Evolutionary conservation across 2,797 vertebrate species (phyloP), one percentile per base, ranked within the genome.

Genomic region (Phrynocephalus forsythii): DNA sequence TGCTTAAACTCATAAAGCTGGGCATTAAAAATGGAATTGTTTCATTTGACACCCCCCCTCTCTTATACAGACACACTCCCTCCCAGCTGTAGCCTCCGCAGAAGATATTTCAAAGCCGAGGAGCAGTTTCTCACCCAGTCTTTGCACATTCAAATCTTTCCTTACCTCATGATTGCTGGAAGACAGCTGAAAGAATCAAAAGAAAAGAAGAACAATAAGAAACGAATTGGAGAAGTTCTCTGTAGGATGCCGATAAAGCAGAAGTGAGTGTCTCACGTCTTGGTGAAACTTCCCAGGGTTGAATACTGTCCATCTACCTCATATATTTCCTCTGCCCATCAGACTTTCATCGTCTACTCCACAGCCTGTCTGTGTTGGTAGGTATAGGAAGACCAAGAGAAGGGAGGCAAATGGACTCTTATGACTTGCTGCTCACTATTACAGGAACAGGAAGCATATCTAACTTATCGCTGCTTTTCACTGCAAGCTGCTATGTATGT

Each of bases 391-490:
- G 60, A 52, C 80, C 0, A 86, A 83, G 85, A 38, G 90, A 81
- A 2, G 6, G 0, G 0, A 91, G 81, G 79, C 86, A 76, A 0
- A 1, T 33, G 79, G 2, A 0, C 87, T 73, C 86, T 66, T 0
- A 22, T 71, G 87, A 90, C 71, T 56, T 76, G 79, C 83, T 72
- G 85, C 67, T 0, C 88, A 0, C 86, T 0, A 68, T 86, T 78
- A 95, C 92, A 81, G 95, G 94, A 96, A 97, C 96, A 96, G 97
- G 97, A 97, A 97, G 95, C 68, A 56, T 95, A 93, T 93, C 94
- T 94, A 95, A 92, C 90, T 88, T 91, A 93, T 93, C 89, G 79
- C 38, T 2, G 15, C 88, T 93, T 95, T 88, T 28, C 94, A 93
- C 94, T 95, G 94, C 77, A 28, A 83, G 88, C 93, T 96, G 93